Evolutionary conservation across 1,140 invertebrate species (phyloP).

Genomic region (Hestina assimilis): DNA sequence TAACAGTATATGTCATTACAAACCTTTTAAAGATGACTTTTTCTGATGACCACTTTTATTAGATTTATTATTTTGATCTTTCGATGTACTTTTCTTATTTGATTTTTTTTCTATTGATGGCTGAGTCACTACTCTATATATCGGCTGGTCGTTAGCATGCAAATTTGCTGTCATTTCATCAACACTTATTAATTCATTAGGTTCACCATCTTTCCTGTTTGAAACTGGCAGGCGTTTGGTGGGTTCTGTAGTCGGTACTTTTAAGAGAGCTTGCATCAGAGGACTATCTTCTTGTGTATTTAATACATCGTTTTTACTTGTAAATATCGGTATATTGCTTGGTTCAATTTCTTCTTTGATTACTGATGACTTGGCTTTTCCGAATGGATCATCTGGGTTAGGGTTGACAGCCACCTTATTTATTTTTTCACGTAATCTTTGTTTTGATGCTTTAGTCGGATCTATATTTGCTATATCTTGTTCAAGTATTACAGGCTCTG

Average conservation of each 20-base stretch:
- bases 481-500: slow-evolving; percentile 62
- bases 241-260: slow-evolving; percentile 58
- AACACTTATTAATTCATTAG: slow-evolving; percentile 55
- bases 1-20: background rate
- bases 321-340: slow-evolving; percentile 53
- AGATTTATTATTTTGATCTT: slow-evolving; percentile 53
- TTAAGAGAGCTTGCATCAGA: slow-evolving; percentile 63
- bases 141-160: slow-evolving; percentile 70
- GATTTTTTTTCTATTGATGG: slow-evolving; percentile 62
- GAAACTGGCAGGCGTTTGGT: slow-evolving; percentile 51
- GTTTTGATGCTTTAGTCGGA: slow-evolving; percentile 31
- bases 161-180: slow-evolving; percentile 70
- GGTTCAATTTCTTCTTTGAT: slow-evolving; percentile 53
- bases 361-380: slow-evolving; percentile 35
- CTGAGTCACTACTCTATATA: slow-evolving; percentile 72
- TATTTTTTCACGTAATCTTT: slow-evolving; percentile 28
- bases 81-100: slow-evolving; percentile 51
- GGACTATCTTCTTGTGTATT: slow-evolving; percentile 64
- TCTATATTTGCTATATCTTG: slow-evolving; percentile 42
- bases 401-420: slow-evolving; percentile 29
- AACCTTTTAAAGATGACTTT: slow-evolving; percentile 68
- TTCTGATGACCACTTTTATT: slow-evolving; percentile 66
- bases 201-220: slow-evolving; percentile 61
- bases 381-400: slow-evolving; percentile 34
- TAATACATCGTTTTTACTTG: slow-evolving; percentile 61